phyloP scores from a whole-genome alignment of 2,888 invertebrate genomes.

The Scelioninae gen. 1 region DNA sequence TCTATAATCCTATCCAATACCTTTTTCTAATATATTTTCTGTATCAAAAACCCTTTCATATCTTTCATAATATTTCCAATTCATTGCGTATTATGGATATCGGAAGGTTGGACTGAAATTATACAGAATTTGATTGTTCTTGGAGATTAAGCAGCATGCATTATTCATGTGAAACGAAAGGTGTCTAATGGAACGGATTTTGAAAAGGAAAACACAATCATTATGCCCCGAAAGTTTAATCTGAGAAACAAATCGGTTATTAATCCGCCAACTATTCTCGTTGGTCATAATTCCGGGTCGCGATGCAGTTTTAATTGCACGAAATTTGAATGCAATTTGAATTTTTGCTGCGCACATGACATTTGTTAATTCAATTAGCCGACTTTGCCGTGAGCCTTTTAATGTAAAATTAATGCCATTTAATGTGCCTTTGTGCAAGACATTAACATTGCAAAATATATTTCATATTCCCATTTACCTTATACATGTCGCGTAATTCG shows the following conservation, averaged over 20 bases:
- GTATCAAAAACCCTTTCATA: too few species aligned
- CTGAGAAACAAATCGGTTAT: constrained; percentile 48
- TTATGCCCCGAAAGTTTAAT: constrained; percentile 9
- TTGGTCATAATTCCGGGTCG: constrained; percentile 1
- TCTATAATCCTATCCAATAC: too few species aligned
- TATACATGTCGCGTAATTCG: not conserved
- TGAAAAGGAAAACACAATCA: constrained; percentile 48
- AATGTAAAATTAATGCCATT: constrained; percentile 26
- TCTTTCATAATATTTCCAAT: constrained; percentile 15
- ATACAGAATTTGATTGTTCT: constrained; percentile 49
- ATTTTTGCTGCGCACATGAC: constrained; percentile 11
- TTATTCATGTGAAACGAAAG: constrained; percentile 48
- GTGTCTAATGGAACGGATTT: constrained; percentile 46
- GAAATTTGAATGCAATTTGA: constrained; percentile 21
- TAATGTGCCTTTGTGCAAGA: constrained; percentile 22
- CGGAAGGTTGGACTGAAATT: constrained; percentile 33
- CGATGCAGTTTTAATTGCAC: constrained; percentile 4
- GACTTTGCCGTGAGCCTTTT: constrained; percentile 17
- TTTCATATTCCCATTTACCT: constrained; percentile 30
- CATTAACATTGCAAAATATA: constrained; percentile 8
- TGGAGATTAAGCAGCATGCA: constrained; percentile 56
- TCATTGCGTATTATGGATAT: constrained; percentile 40
- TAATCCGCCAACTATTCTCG: constrained; percentile 29
- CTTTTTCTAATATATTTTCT: too few species aligned
- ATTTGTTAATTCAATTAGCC: constrained; percentile 29